Conservation (phyloP, 2,888 invertebrate species). For the Cryptus viduatorius region DNA sequence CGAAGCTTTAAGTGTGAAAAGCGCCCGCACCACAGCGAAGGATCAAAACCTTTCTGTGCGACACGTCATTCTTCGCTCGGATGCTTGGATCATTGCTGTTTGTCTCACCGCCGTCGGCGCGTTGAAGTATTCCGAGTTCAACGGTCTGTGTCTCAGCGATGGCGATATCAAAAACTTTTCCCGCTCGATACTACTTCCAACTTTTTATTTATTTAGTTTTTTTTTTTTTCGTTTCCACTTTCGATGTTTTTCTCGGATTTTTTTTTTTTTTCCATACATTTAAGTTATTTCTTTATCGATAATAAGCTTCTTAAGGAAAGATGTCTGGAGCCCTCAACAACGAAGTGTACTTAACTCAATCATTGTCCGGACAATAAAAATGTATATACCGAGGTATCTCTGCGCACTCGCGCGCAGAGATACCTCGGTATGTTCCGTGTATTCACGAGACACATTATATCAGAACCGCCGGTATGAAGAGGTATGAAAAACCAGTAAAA, state of each 20-base stretch:
- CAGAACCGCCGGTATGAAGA: neutral
- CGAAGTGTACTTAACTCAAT: too few relatives aligned
- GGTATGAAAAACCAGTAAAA: neutral
- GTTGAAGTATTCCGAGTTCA: neutral
- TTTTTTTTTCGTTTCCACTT: too few relatives aligned
- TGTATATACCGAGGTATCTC: too few relatives aligned
- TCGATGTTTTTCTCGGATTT: too few relatives aligned
- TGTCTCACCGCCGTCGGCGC: constrained; percentile 10
- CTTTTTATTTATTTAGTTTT: too few relatives aligned
- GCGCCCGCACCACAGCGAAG: neutral
- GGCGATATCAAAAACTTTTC: neutral
- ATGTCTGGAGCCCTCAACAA: too few relatives aligned
- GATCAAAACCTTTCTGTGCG: constrained; percentile 11
- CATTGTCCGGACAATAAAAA: too few relatives aligned
- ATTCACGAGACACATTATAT: neutral
- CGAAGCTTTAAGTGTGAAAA: constrained; percentile 1
- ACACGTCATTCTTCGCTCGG: constrained; percentile 3
- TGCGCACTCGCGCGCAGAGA: too few relatives aligned
- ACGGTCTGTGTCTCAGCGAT: neutral
- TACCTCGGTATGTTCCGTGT: too few relatives aligned
- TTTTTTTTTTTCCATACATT: too few relatives aligned
- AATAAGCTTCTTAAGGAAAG: too few relatives aligned
- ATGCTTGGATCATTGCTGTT: constrained; percentile 13
- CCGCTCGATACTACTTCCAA: neutral
- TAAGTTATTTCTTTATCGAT: too few relatives aligned